Conservation (phyloP, 1,140 invertebrate genomes). For the Drosophila sproati region DNA sequence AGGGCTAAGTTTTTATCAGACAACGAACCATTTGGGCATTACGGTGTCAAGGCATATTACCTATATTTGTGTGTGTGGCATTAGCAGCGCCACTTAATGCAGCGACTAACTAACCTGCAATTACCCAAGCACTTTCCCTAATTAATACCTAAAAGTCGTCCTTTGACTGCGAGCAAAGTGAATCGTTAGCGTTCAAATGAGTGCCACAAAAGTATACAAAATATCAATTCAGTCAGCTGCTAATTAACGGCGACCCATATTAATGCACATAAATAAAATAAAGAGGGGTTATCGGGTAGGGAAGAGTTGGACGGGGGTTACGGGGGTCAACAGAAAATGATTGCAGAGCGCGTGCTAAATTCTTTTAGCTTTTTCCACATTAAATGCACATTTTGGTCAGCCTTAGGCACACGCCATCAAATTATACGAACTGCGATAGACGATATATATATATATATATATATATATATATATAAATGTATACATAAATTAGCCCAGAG, state of each 20-base stretch:
- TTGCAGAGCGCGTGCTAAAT: conserved; percentile 74
- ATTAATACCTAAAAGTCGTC: conserved; percentile 10
- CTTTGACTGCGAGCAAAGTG: conserved; percentile 13
- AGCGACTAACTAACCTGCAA: not conserved
- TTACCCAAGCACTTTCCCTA: conserved; percentile 17
- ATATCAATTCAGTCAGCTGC: conserved; percentile 42
- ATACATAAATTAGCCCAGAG: conserved; percentile 52
- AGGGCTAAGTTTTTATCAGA: conserved; percentile 19
- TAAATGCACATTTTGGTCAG: conserved; percentile 62
- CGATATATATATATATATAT: conserved; percentile 30
- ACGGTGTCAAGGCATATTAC: not conserved
- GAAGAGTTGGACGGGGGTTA: too few species aligned
- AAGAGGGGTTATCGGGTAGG: too few species aligned
- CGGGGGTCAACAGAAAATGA: conserved; percentile 43
- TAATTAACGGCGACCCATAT: conserved; percentile 36
- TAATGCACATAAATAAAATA: not conserved
- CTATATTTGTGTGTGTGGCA: not conserved
- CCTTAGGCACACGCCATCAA: conserved; percentile 54
- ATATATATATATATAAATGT: conserved; percentile 25
- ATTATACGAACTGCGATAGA: conserved; percentile 67
- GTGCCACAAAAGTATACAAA: conserved; percentile 26
- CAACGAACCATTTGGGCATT: not conserved
- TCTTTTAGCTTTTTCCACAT: conserved; percentile 54
- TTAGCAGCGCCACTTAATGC: too few species aligned
- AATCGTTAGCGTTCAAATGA: conserved; percentile 40